Evolutionary conservation across 2,797 vertebrate species (phyloP).

Genomic region (Etheostoma nigrum): DNA sequence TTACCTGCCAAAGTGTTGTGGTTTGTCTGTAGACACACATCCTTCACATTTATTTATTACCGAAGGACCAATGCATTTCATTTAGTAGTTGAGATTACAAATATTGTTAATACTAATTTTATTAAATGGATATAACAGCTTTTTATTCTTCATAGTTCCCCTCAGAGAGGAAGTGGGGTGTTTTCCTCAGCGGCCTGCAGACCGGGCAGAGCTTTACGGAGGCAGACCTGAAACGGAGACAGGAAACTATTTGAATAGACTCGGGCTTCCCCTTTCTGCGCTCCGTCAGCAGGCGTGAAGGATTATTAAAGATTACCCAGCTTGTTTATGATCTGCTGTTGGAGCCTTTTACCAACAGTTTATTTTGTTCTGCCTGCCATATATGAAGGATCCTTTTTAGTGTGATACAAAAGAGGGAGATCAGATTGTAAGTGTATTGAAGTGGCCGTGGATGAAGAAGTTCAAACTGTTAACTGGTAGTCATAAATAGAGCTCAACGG

Average conservation of each 20-base stretch:
- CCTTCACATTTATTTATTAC: slow-evolving; percentile 18
- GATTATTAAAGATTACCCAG: slow-evolving; percentile 58
- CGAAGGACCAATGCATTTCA: slow-evolving; percentile 42
- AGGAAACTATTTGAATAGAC: slow-evolving; percentile 80
- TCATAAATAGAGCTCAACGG: too few species aligned
- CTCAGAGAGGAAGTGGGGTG: slow-evolving; percentile 32
- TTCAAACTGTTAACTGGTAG: background rate
- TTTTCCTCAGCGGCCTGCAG: background rate
- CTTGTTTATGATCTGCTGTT: slow-evolving; percentile 36
- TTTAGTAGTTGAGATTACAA: slow-evolving; percentile 24
- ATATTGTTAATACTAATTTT: background rate
- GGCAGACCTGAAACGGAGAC: slow-evolving; percentile 52
- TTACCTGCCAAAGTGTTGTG: slow-evolving; percentile 54
- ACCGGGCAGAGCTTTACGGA: background rate
- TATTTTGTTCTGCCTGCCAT: slow-evolving; percentile 7
- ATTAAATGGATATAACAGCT: background rate
- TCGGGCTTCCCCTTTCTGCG: slow-evolving; percentile 71
- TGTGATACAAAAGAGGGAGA: slow-evolving; percentile 10
- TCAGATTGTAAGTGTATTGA: slow-evolving; percentile 1
- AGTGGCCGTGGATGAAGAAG: background rate
- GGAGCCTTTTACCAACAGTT: slow-evolving; percentile 20
- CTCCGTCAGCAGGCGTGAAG: slow-evolving; percentile 39
- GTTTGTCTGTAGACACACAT: slow-evolving; percentile 32
- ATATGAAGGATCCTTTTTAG: slow-evolving; percentile 32
- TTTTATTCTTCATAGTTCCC: slow-evolving; percentile 10